These are phyloP conservation scores for Metopia argyrocephala DNA, from an alignment of 2,888 invertebrate genomes.

Conservation along the genomic window DNA sequence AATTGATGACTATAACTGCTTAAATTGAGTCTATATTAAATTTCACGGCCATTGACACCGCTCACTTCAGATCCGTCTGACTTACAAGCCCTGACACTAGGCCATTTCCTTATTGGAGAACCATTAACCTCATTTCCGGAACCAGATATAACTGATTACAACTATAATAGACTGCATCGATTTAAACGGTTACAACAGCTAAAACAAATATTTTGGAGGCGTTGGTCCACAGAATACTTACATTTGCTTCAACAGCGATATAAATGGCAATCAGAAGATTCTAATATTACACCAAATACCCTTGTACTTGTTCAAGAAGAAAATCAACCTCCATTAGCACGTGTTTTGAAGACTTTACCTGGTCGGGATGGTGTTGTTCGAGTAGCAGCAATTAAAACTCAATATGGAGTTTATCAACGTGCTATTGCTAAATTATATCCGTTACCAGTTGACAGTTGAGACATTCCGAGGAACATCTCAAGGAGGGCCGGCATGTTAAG, in stretches of 20 bases:
- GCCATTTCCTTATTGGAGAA: conserved; percentile 55
- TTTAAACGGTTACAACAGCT: not conserved
- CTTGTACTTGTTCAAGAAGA: no score
- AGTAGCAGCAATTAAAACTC: no score
- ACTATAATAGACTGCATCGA: not conserved
- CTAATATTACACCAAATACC: no score
- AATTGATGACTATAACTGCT: conserved; percentile 43
- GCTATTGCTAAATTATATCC: no score
- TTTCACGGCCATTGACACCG: conserved; percentile 67
- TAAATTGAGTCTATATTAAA: conserved; percentile 68
- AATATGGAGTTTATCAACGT: no score
- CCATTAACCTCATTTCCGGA: not conserved
- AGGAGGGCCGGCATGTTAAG: no score
- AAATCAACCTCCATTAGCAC: no score
- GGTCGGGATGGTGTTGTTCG: no score
- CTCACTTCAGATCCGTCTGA: conserved; percentile 59
- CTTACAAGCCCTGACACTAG: conserved; percentile 44
- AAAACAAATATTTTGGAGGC: not conserved
- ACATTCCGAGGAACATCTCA: no score
- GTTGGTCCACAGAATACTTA: not conserved
- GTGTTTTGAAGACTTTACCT: no score
- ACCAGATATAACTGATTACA: not conserved
- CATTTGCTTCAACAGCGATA: not conserved
- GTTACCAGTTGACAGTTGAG: no score
- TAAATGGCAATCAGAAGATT: no score